These are phyloP conservation scores for Temnothorax longispinosus DNA, from an alignment of 1,140 invertebrate genomes.

Conservation along the genomic window DNA sequence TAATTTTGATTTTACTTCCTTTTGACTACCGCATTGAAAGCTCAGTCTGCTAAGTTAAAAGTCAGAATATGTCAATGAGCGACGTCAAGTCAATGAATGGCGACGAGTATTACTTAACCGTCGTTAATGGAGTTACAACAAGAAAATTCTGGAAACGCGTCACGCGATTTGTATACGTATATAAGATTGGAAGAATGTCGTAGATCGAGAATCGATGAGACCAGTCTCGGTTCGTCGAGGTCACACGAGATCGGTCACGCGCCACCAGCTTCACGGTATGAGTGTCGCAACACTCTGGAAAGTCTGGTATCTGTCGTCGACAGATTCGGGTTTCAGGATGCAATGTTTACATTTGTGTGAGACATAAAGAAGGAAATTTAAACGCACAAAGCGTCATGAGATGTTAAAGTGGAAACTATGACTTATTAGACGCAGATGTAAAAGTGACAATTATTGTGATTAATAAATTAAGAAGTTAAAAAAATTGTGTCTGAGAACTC, in stretches of 20 bases:
- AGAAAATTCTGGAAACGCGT: background rate
- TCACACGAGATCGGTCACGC: slow-evolving; percentile 72
- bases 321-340: slow-evolving; percentile 51
- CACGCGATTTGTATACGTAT: background rate
- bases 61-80: background rate
- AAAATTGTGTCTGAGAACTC: background rate
- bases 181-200: slow-evolving; percentile 50
- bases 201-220: slow-evolving; percentile 64
- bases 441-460: background rate
- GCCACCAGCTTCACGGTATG: slow-evolving; percentile 69
- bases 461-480: background rate
- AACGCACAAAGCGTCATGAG: background rate
- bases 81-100: background rate
- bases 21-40: background rate
- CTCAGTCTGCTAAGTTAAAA: background rate
- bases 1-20: background rate
- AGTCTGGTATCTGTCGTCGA: slow-evolving; percentile 29
- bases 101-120: background rate
- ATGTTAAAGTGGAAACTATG: background rate
- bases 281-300: slow-evolving; percentile 57
- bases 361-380: background rate
- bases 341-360: background rate
- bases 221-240: slow-evolving; percentile 69
- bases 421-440: background rate
- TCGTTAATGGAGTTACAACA: background rate